Evolutionary conservation across 2,797 vertebrate species (phyloP), one percentile per base, ranked within the genome.

Genomic region (Hemibagrus guttatus): DNA sequence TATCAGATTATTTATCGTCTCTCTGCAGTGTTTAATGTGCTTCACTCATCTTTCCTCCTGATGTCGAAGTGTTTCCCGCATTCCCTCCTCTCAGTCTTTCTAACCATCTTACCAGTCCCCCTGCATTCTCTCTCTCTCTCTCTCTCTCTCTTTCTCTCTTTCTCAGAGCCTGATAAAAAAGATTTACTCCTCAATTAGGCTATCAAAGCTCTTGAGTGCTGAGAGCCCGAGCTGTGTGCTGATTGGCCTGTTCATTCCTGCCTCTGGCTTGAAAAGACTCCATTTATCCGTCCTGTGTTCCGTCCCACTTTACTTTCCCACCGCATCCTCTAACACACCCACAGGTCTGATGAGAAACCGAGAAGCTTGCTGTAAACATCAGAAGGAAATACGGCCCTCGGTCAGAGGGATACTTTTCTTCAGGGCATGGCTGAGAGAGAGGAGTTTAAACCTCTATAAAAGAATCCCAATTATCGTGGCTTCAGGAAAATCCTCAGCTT

Each of bases 131-230:
- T 26, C 39, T 5, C 69, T 42, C 35, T 39, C 35, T 14, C 46
- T 19, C 23, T n/a, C 46, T 2, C 46, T 56, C 74, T 31, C 46
- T n/a, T 21, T 19, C 28, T 31, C 52, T 78, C 54, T 78, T 17
- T 58, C 84, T 89, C 83, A 69, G 58, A 31, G 72, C 42, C 54
- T 85, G 87, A 88, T 86, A 86, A 86, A 90, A 76, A 85, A 84
- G 84, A 91, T 85, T 89, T 72, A 85, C 72, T 79, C 26, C 66
- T 85, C 83, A 89, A 89, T 90, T 87, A 87, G 87, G 84, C 86
- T 89, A 87, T 86, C 69, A 88, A 86, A 86, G 85, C 83, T 87
- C 78, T 17, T 68, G 85, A 74, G 78, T 61, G 85, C 85, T 56
- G 83, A 63, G 12, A 81, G 75, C 72, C 59, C 28, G 79, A 83